Base-by-base conservation (phyloP, 2,888 invertebrate species). In the Portevinia maculata region DNA sequence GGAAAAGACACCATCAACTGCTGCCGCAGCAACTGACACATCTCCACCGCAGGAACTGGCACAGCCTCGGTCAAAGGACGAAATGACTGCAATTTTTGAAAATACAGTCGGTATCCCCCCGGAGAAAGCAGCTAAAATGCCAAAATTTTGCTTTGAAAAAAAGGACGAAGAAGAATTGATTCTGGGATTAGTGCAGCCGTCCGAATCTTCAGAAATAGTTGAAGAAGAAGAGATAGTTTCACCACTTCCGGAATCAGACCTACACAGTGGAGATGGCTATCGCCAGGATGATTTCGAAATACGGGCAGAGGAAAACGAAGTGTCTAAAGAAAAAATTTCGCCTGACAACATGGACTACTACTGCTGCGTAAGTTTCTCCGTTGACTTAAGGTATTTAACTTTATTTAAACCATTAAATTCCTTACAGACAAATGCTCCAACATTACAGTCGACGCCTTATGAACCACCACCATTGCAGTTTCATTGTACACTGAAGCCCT, bases 401-500 rank as follows among this genome's bases (percentile, higher is more conserved):
- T n/a, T n/a, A n/a, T n/a, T n/a, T n/a, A n/a, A n/a, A n/a, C n/a
- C n/a, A n/a, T n/a, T 11, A 11, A 21, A 13, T 1, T 5, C 34
- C 11, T 60, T 75, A 5, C 37, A 81, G 81, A 8, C 39, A 5
- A 39, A 37, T 21, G 30, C 64, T 1, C 39, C 76, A 8, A 19
- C 64, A 32, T 37, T 60, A 24, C 15, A 53, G 5, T 39, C 70
- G 13, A 32, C 39, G 11, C 15, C 46, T 9, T 41, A 70, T 8
- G 28, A 67, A 21, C 65, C 78, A n/a, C 81, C 78, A 2, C 30
- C 59, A 5, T 32, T 62, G 28, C 71, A 71, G 53, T 86, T 81
- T 21, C 53, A 39, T 19, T 87, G 87, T 52, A 57, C 88, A 0
- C 91, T 92, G 0, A 91, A 91, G 57, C 92, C 92, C 0, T 91